Percentiles rank a stretch among this genome's conserved stretches.
Evolutionary conservation across 2,888 invertebrate genomes (phyloP).

Genomic region (Neelides folsomi): DNA sequence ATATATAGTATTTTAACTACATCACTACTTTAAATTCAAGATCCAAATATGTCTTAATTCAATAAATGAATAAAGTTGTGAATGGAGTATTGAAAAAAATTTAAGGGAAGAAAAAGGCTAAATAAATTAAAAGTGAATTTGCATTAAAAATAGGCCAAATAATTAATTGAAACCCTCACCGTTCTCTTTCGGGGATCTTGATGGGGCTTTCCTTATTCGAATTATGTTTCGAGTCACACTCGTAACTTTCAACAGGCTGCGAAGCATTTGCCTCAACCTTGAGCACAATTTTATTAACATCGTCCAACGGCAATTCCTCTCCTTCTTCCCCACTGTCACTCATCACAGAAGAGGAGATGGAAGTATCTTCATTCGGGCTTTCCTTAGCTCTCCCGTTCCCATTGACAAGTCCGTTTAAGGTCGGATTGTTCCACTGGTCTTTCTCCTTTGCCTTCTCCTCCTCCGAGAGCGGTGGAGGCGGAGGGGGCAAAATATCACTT

Average conservation of each 20-base stretch:
- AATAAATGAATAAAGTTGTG: too few species aligned
- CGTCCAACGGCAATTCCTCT: constrained; percentile 15
- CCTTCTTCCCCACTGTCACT: constrained; percentile 31
- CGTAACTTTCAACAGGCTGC: not conserved
- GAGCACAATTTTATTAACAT: constrained; percentile 23
- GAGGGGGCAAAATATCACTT: constrained; percentile 31
- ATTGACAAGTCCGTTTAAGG: constrained; percentile 10
- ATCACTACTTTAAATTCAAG: too few species aligned
- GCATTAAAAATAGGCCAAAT: not conserved
- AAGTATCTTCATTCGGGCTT: constrained; percentile 31
- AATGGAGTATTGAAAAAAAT: too few species aligned
- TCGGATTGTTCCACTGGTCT: too few species aligned
- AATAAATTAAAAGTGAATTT: too few species aligned
- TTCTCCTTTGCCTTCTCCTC: constrained; percentile 13
- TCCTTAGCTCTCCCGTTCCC: constrained; percentile 10
- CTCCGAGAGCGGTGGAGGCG: constrained; percentile 15
- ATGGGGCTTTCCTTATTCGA: constrained; percentile 15
- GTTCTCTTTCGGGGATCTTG: constrained; percentile 24
- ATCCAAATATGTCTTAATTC: too few species aligned
- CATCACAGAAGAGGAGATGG: constrained; percentile 32
- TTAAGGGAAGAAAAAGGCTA: too few species aligned
- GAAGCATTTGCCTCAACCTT: constrained; percentile 24
- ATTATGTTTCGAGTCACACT: constrained; percentile 9
- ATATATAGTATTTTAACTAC: too few species aligned
- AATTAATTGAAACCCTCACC: constrained; percentile 11